Evolutionary conservation across 2,888 invertebrate species (phyloP), one percentile per base, ranked within the genome.

Genomic region (Chironomus tentans): DNA sequence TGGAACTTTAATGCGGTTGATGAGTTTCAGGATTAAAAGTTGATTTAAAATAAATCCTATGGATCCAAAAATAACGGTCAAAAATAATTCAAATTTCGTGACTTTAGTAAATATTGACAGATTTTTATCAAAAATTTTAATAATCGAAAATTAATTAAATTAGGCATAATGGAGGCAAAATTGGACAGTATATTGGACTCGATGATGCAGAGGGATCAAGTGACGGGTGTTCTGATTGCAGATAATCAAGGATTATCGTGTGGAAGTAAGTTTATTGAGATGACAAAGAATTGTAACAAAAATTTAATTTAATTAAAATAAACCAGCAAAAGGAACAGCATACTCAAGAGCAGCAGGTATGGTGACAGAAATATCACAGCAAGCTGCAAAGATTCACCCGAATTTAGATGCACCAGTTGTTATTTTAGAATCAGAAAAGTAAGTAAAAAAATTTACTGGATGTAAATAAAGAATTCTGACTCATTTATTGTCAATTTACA

Each of bases 401-500:
- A 74, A 74, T 65, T 48, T 47, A 48, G 28, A 74, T 48, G 74
- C 74, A 46, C 74, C 74, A 22, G 65, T 65, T 22, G 68, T 74
- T 2, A 74, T 74, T 12, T 47, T 74, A 13, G 74, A 74, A 22
- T 28, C 46, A 7, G 65, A 65, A 13, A 68, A 68, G 28, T 28
- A 15, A 38, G 15, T 68, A 46, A 38, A 15, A 28, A 4, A 28
- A 38, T 38, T 38, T 38, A 10, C 38, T 38, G 38, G 38, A 38
- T 38, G 38, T 38, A 7, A 12, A 28, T 24, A 72, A 61, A 24
- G 15, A 72, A 28, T 4, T 22, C 48, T 71, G 15, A 50, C 50
- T 50, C 50, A 50, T 61, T n/a, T 68, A 21, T 22, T 24, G 38
- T 46, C 6, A 61, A 28, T 61, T 24, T 28, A 38, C 18, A 46